Conservation (phyloP, 53 echinoderm and acorn worm genomes). For the Holothuria scabra region DNA sequence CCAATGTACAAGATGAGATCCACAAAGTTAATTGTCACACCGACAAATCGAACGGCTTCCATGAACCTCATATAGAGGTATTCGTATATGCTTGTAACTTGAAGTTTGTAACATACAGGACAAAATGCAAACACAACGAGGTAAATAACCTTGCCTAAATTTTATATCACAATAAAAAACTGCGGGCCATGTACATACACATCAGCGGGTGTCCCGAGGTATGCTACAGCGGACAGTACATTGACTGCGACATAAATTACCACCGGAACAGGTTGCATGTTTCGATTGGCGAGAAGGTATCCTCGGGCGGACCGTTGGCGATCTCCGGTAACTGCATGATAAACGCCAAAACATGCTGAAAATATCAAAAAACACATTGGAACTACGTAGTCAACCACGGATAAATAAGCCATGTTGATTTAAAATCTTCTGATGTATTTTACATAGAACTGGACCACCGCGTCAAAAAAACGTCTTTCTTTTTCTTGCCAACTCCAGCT, state of each 20-base stretch:
- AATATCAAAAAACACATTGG: background rate
- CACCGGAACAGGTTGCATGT: constrained; percentile 42
- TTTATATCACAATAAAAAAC: background rate
- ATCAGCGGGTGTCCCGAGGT: constrained; percentile 34
- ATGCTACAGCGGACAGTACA: constrained; percentile 34
- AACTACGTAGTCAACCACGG: constrained; percentile 15
- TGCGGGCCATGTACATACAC: constrained; percentile 36
- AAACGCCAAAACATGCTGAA: constrained; percentile 17
- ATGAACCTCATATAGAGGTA: too few relatives aligned
- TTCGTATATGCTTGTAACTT: background rate
- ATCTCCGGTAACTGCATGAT: constrained; percentile 18
- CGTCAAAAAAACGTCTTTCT: too few relatives aligned
- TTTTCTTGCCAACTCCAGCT: too few relatives aligned
- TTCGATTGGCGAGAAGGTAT: constrained; percentile 47
- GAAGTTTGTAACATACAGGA: constrained; percentile 16
- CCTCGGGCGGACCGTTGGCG: constrained; percentile 31
- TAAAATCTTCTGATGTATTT: too few relatives aligned
- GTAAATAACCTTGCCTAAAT: background rate
- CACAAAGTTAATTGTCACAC: too few relatives aligned
- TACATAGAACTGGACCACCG: too few relatives aligned
- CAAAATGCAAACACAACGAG: constrained; percentile 19
- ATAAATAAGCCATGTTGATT: constrained; percentile 15
- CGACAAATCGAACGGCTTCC: too few relatives aligned
- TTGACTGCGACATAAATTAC: constrained; percentile 17
- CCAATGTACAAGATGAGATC: too few relatives aligned